Evolutionary conservation across 1,140 invertebrate species (phyloP).

Genomic region (Phymorhynchus buccinoides): DNA sequence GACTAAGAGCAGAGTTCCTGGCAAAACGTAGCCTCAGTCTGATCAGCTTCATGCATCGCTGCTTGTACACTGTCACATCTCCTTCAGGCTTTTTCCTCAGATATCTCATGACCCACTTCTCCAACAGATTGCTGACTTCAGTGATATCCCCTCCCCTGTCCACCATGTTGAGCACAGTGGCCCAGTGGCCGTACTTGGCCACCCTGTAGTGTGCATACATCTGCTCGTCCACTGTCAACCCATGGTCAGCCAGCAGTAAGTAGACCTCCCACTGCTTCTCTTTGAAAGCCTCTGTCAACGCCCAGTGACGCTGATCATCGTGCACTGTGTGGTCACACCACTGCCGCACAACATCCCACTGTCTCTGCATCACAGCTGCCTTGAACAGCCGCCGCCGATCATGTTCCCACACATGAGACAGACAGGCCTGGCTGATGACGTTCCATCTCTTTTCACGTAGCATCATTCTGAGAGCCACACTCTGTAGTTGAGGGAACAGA

Average conservation of each 20-base stretch:
- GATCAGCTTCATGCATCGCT: not conserved
- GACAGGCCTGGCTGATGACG: not conserved
- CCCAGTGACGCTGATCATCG: slow-evolving; percentile 8
- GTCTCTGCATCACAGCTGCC: slow-evolving; percentile 22
- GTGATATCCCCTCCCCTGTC: slow-evolving; percentile 1
- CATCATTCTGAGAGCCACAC: slow-evolving; percentile 6
- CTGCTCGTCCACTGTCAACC: not conserved
- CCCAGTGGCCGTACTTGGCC: not conserved
- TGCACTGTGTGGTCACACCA: not conserved
- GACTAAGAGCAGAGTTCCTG: not conserved
- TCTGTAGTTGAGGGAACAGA: not conserved
- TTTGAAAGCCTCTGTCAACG: not conserved
- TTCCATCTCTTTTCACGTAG: slow-evolving; percentile 16
- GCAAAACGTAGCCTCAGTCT: not conserved
- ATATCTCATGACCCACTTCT: not conserved
- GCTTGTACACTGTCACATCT: not conserved
- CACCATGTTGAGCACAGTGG: not conserved
- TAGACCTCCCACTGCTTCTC: not conserved
- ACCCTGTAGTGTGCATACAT: slow-evolving; percentile 3
- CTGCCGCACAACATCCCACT: not conserved
- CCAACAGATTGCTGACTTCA: not conserved
- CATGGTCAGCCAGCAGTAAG: not conserved
- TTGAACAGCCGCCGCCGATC: not conserved
- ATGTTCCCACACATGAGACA: slow-evolving; percentile 14
- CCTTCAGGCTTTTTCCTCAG: not conserved